These are phyloP conservation scores for Acleris holmiana DNA, from an alignment of 2,888 invertebrate genomes.

Conservation along the genomic window DNA sequence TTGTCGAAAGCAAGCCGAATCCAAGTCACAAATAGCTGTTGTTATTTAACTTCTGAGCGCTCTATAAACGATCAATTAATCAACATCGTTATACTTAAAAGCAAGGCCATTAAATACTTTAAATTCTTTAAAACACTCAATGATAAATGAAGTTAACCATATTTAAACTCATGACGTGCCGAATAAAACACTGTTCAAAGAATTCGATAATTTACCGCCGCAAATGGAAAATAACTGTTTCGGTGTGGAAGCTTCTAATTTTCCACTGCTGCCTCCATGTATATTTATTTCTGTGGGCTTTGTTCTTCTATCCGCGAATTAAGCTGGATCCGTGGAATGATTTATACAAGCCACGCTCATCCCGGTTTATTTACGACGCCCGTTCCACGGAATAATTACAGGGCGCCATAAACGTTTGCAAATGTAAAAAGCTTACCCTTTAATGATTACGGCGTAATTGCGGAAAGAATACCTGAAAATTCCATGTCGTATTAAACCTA, in stretches of 20 bases:
- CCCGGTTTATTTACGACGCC: constrained; percentile 80
- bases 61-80: no score
- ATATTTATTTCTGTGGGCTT: constrained; percentile 79
- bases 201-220: constrained; percentile 64
- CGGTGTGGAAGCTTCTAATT: constrained; percentile 46
- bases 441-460: constrained; percentile 69
- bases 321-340: constrained; percentile 77
- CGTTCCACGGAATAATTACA: constrained; percentile 79
- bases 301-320: constrained; percentile 82
- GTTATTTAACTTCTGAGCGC: no score
- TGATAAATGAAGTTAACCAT: constrained; percentile 21
- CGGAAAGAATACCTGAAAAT: constrained; percentile 50
- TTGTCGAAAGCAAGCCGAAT: no score
- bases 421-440: constrained; percentile 77
- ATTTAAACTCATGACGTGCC: constrained; percentile 25
- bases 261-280: constrained; percentile 56
- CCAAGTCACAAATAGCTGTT: no score
- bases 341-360: constrained; percentile 81
- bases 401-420: constrained; percentile 71
- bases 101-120: not conserved
- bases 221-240: constrained; percentile 59
- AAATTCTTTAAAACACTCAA: not conserved
- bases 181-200: constrained; percentile 48
- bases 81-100: no score
- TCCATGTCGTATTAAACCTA: constrained; percentile 39